These are phyloP conservation scores for Riptortus pedestris DNA, from an alignment of 1,140 invertebrate genomes.

Conservation along the genomic window DNA sequence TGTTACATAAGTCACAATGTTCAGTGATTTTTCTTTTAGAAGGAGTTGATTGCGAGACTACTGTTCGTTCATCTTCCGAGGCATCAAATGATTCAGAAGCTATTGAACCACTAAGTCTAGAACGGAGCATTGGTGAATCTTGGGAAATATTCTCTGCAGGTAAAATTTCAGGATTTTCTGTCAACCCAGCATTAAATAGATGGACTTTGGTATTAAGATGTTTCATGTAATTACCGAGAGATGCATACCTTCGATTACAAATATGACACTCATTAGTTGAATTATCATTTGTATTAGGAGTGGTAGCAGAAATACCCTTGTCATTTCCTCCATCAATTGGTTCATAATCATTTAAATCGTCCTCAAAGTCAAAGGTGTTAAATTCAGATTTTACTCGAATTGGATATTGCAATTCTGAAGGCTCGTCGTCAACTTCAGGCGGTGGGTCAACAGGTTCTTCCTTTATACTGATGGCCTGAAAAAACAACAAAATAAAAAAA, in stretches of 20 bases:
- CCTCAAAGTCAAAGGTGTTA: neutral
- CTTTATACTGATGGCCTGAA: neutral
- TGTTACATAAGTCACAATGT: neutral
- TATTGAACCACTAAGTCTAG: neutral
- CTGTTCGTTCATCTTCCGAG: neutral
- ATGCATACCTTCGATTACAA: conserved; percentile 4
- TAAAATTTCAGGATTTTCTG: neutral
- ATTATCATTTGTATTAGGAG: neutral
- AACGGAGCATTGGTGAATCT: neutral
- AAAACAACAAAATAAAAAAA: neutral
- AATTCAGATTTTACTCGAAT: conserved; percentile 6
- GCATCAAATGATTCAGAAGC: too few species aligned
- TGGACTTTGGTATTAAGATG: conserved; percentile 2
- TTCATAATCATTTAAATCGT: neutral
- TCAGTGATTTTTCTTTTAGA: neutral
- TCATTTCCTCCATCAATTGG: neutral
- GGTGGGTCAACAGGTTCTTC: conserved; percentile 1
- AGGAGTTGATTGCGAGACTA: neutral
- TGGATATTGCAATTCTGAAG: neutral
- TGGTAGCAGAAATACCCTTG: neutral
- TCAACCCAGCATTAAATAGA: neutral
- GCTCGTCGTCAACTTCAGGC: neutral
- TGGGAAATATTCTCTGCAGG: neutral
- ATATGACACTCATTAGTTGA: neutral
- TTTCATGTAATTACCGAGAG: neutral